Percentiles rank a stretch among this genome's conserved stretches.
phyloP scores from a whole-genome alignment of 2,888 invertebrate genomes.

The Ethmia dodecea region DNA sequence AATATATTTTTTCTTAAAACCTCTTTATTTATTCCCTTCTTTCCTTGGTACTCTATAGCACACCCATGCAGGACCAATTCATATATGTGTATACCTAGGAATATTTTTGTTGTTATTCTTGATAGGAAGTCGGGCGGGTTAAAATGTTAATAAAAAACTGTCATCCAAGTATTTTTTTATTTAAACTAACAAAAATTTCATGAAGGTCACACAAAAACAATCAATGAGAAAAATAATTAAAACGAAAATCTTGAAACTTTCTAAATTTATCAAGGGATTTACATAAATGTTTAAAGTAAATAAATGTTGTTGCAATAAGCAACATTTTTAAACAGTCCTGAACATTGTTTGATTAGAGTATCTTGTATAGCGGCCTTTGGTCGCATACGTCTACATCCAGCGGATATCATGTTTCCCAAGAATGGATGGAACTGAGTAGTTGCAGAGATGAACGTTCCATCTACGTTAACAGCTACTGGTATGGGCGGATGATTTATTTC shows the following conservation, averaged over 20 bases:
- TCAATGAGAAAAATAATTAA: not conserved
- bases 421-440: conserved; percentile 48
- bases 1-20: no score
- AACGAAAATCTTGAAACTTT: no score
- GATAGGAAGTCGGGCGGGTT: no score
- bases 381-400: conserved; percentile 36
- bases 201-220: conserved; percentile 20
- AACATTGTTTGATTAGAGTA: conserved; percentile 43
- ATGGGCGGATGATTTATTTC: no score
- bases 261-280: no score
- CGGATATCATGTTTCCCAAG: conserved; percentile 40
- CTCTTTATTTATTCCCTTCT: no score
- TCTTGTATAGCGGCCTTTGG: conserved; percentile 50
- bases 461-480: no score
- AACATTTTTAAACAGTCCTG: conserved; percentile 37
- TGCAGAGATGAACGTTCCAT: conserved; percentile 51
- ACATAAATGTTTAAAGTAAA: conserved; percentile 46
- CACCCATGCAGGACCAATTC: no score
- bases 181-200: conserved; percentile 13
- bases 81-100: no score
- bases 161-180: not conserved
- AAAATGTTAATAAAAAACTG: not conserved
- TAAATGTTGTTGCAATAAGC: conserved; percentile 53
- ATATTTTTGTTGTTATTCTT: no score
- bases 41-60: no score